phyloP scores from a whole-genome alignment of 1,140 invertebrate species.

The Venturia canescens region DNA sequence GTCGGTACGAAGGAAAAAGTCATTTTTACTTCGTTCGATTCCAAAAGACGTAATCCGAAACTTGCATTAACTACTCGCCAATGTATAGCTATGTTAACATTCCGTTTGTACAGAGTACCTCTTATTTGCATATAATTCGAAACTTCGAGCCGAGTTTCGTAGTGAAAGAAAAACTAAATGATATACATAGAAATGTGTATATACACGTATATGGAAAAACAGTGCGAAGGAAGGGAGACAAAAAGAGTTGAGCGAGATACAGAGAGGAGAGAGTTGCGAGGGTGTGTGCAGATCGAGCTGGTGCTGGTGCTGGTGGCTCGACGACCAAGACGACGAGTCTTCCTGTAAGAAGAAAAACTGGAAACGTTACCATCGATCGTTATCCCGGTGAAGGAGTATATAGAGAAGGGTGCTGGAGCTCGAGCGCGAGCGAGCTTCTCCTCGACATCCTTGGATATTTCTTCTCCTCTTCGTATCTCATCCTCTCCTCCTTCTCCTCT shows the following conservation, averaged over 20 bases:
- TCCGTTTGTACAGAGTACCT: not conserved
- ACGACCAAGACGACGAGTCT: constrained; percentile 14
- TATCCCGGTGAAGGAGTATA: constrained; percentile 45
- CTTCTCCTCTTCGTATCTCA: not conserved
- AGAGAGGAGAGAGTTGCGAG: constrained; percentile 27
- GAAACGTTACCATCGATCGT: constrained; percentile 56
- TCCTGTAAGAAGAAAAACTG: constrained; percentile 52
- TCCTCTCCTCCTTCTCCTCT: not conserved
- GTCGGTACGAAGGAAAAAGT: not conserved
- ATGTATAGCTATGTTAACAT: not conserved
- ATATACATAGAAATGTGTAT: not conserved
- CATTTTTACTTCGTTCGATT: not conserved
- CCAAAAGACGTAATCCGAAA: not conserved
- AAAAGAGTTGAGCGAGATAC: constrained; percentile 30
- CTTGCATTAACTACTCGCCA: not conserved
- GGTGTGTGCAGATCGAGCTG: constrained; percentile 26
- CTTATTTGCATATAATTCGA: constrained; percentile 36
- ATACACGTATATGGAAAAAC: not conserved
- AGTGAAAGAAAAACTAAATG: not conserved
- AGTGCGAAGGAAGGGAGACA: not conserved
- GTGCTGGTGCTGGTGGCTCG: not conserved
- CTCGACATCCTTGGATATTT: constrained; percentile 34
- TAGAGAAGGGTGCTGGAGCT: constrained; percentile 25
- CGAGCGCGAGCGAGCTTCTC: constrained; percentile 27
- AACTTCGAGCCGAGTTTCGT: constrained; percentile 15